Base-by-base conservation (phyloP, 2,888 invertebrate genomes). In the Litoditis marina region DNA sequence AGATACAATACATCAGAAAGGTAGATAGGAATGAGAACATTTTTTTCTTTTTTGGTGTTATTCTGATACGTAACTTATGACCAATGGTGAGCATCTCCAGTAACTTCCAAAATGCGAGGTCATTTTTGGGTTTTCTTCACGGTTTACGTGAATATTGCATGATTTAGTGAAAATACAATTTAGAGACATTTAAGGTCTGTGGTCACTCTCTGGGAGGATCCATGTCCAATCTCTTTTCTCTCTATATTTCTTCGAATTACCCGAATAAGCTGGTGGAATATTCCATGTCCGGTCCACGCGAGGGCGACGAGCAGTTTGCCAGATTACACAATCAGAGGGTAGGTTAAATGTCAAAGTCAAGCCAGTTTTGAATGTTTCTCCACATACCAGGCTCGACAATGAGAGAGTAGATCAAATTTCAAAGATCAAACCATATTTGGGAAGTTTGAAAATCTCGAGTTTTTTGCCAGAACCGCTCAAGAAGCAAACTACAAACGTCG, bases 141-240 rank as follows among this genome's bases (percentile, higher is more conserved):
- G n/a, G n/a, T n/a, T n/a, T n/a, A n/a, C n/a, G n/a, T n/a, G n/a
- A n/a, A n/a, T n/a, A n/a, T n/a, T n/a, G n/a, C n/a, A n/a, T n/a
- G n/a, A n/a, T n/a, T n/a, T 50, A 19, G 19, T 53, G 11, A 11
- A 32, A 36, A 53, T n/a, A 34, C 6, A 11, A 11, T 36, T 53
- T 53, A 16, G 19, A 5, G 11, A 36, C 6, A 22, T 27, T 55
- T 34, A 11, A 61, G 61, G 55, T 55, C 5, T 61, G 61, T 39
- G 71, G 71, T 4, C 71, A 72, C 47, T 72, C 71, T 0, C 49
- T 72, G 19, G 71, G 71, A 11, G 71, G 69, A n/a, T 49, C 67
- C 3, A 55, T 72, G 67, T 51, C 69, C 5, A 65, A 63, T 25
- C 31, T 72, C 32, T 60, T 69, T 28, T 39, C 69, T 16, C 46